phyloP scores from a whole-genome alignment of 2,888 invertebrate species.

The Brenthis hecate region DNA sequence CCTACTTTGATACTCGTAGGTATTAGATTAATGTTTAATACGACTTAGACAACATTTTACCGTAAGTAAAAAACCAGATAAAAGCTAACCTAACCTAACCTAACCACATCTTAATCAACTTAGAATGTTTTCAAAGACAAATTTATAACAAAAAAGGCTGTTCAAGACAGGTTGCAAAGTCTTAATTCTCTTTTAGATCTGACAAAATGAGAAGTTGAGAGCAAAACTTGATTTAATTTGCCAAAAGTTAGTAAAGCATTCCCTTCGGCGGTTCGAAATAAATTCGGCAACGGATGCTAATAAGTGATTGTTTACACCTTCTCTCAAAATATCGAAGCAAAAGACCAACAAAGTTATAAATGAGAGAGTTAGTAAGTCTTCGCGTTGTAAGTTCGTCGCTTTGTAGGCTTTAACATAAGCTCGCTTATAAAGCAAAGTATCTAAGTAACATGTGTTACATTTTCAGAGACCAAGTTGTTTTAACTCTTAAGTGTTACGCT shows the following conservation, averaged over 20 bases:
- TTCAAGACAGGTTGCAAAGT: background rate
- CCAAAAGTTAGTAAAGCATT: slow-evolving; percentile 13
- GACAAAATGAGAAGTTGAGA: slow-evolving; percentile 9
- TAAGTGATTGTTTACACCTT: too few relatives aligned
- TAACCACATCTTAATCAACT: slow-evolving; percentile 9
- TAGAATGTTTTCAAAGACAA: slow-evolving; percentile 1
- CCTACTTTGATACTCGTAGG: background rate
- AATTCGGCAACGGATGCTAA: background rate
- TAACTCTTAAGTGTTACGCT: background rate
- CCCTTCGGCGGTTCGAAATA: slow-evolving; percentile 6
- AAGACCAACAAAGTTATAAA: too few relatives aligned
- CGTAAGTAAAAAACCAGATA: background rate
- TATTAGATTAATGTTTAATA: background rate
- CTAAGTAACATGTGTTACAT: slow-evolving; percentile 8
- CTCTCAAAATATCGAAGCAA: too few relatives aligned
- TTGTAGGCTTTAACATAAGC: too few relatives aligned
- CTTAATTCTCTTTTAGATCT: slow-evolving; percentile 10
- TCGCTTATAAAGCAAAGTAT: slow-evolving; percentile 1
- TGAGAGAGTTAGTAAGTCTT: too few relatives aligned
- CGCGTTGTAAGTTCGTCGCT: too few relatives aligned
- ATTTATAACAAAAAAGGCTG: slow-evolving; percentile 9
- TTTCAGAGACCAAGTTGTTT: background rate
- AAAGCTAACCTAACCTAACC: background rate
- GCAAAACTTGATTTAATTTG: slow-evolving; percentile 9
- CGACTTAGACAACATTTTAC: background rate